These are phyloP conservation scores for Saxidomus purpurata DNA, from an alignment of 1,140 invertebrate species.

Conservation along the genomic window DNA sequence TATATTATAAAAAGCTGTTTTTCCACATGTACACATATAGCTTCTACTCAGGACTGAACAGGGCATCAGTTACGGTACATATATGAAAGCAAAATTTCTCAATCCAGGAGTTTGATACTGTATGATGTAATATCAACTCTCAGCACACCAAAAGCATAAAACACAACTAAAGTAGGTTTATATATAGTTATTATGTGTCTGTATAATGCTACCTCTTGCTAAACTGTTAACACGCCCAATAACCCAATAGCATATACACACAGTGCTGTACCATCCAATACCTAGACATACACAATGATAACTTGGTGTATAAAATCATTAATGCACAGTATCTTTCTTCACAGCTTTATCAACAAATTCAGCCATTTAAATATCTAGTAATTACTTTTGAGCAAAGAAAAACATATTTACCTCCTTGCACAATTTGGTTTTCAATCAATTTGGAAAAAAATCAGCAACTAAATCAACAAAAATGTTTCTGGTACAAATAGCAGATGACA, in stretches of 20 bases:
- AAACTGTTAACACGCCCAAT: neutral
- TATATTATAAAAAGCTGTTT: too few relatives aligned
- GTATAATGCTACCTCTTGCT: too few relatives aligned
- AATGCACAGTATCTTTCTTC: neutral
- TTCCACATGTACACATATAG: too few relatives aligned
- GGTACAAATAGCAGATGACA: neutral
- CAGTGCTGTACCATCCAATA: neutral
- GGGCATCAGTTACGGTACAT: too few relatives aligned
- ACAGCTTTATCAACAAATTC: neutral
- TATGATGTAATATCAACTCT: too few relatives aligned
- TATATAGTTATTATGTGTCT: too few relatives aligned
- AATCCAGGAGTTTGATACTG: too few relatives aligned
- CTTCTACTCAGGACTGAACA: too few relatives aligned
- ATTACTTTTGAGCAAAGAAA: neutral
- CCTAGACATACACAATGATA: neutral
- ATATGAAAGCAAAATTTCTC: too few relatives aligned
- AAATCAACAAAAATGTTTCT: neutral
- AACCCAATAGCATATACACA: neutral
- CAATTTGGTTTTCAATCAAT: neutral
- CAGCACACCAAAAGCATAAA: too few relatives aligned
- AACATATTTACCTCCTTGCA: neutral
- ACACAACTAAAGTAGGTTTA: too few relatives aligned
- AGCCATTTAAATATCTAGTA: neutral
- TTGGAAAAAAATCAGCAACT: neutral
- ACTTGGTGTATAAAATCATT: conserved; percentile 26